A percentile compares a stretch with the other conserved stretches of the same genome.
phyloP scores from a whole-genome alignment of 2,797 vertebrate species.

The Alectoris magna region DNA sequence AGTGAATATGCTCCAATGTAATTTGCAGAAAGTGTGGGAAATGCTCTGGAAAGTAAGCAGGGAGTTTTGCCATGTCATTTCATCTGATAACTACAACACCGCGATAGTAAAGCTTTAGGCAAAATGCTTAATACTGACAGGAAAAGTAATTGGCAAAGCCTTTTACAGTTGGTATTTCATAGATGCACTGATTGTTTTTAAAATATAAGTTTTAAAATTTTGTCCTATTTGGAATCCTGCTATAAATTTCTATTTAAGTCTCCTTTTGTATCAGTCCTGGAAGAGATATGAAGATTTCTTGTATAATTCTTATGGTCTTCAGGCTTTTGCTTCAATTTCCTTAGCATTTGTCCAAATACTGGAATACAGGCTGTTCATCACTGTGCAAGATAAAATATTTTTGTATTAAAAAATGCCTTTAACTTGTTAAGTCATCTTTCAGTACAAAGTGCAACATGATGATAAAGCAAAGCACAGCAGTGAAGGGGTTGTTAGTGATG shows the following conservation, averaged over 20 bases:
- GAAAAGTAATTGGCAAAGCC: slow-evolving; percentile 48
- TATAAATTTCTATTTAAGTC: slow-evolving; percentile 34
- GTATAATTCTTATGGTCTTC: neutral
- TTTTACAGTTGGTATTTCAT: slow-evolving; percentile 21
- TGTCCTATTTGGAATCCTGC: neutral
- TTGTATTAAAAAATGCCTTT: neutral
- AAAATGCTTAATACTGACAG: slow-evolving; percentile 61
- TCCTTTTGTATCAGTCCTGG: slow-evolving; percentile 11
- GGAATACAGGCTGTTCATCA: neutral
- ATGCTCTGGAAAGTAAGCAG: slow-evolving; percentile 54
- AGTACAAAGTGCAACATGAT: neutral
- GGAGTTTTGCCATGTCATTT: slow-evolving; percentile 54
- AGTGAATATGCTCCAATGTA: slow-evolving; percentile 6
- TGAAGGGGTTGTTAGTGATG: neutral
- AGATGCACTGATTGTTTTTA: slow-evolving; percentile 12
- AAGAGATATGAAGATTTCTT: neutral
- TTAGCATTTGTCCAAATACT: slow-evolving; percentile 26
- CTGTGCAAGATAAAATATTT: slow-evolving; percentile 1
- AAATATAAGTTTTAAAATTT: neutral
- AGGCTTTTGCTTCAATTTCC: slow-evolving; percentile 20
- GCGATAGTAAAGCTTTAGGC: slow-evolving; percentile 67
- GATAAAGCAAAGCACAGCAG: neutral
- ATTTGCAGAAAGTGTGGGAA: slow-evolving; percentile 49
- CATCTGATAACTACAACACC: slow-evolving; percentile 61
- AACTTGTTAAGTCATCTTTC: neutral